Evolutionary conservation across 2,113 vertebrate species (phyloP).

Genomic region (Pelodiscus sinensis): DNA sequence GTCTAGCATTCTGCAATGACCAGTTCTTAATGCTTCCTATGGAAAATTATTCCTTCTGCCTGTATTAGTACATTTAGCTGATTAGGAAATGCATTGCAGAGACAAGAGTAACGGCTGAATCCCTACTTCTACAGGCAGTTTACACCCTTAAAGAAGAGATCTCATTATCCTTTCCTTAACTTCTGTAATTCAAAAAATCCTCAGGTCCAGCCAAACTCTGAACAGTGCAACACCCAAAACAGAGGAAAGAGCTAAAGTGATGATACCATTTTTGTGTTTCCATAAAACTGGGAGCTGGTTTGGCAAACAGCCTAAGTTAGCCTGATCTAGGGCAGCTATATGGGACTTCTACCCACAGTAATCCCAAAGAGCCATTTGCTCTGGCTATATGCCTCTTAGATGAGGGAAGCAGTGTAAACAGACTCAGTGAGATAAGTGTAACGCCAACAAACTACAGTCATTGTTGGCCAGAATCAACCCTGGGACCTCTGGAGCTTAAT

Average conservation of each 20-base stretch:
- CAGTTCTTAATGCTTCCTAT: neutral
- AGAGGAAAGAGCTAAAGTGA: neutral
- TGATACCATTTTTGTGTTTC: neutral
- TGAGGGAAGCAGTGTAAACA: neutral
- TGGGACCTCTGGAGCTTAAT: too few relatives aligned
- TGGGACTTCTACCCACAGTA: neutral
- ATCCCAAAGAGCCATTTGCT: neutral
- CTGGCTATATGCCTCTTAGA: neutral
- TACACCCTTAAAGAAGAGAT: neutral
- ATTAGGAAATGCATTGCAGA: neutral
- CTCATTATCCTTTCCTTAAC: neutral
- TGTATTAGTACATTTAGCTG: neutral
- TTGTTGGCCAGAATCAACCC: too few relatives aligned
- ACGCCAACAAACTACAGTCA: too few relatives aligned
- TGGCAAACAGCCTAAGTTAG: neutral
- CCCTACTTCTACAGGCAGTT: neutral
- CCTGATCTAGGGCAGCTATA: neutral
- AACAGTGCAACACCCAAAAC: neutral
- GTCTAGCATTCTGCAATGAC: neutral
- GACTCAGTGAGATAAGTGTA: too few relatives aligned
- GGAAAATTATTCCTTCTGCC: neutral
- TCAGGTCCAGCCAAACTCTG: neutral
- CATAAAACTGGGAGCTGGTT: neutral
- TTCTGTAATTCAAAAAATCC: neutral
- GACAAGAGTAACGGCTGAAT: neutral